Evolutionary conservation across 2,113 vertebrate genomes (phyloP), one percentile per base, ranked within the genome.

Genomic region (Bothrops jararaca): DNA sequence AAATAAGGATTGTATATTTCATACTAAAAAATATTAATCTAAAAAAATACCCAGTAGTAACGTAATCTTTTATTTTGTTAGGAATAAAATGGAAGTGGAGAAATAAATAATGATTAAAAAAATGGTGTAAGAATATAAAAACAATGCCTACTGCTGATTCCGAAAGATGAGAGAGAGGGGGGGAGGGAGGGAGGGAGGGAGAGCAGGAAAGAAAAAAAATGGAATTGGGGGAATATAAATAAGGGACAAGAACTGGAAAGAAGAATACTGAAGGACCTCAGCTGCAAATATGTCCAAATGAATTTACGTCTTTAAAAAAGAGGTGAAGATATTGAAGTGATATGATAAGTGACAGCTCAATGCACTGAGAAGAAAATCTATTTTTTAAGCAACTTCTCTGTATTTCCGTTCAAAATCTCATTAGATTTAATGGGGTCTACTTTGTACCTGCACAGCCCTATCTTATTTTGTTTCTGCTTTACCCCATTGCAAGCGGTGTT

Each of bases 61-160:
- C 64, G 9, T 5, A 92, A 93, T 89, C 91, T 42, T 56, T 94
- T 15, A 15, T 69, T 50, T 88, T 90, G 52, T 34, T 74, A 6
- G 88, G 15, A 7, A 85, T 29, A 60, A 89, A 85, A 64, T 53
- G 29, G 64, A 34, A 58, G 50, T 24, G 42, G 45, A 4, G 94
- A 80, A n/a, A 91, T 57, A 85, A 22, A 45, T 88, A 95, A 48
- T 93, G 48, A 58, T 64, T 94, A 22, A 45, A 95, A 91, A 93
- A 91, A 89, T 8, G 45, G 15, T 94, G 0, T 1, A 80, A 87
- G 56, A 86, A 54, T 92, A 4, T 93, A 88, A 93, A 94, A 95
- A 89, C 5, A n/a, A 64, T 64, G 48, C 7, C 15, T 88, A 69
- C 88, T 91, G 11, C 45, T 92, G 58, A 69, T 39, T 50, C 91